A percentile compares a stretch with the other conserved stretches of the same genome.
phyloP scores from a whole-genome alignment of 2,113 vertebrate species.

The Anoplopoma fimbria region DNA sequence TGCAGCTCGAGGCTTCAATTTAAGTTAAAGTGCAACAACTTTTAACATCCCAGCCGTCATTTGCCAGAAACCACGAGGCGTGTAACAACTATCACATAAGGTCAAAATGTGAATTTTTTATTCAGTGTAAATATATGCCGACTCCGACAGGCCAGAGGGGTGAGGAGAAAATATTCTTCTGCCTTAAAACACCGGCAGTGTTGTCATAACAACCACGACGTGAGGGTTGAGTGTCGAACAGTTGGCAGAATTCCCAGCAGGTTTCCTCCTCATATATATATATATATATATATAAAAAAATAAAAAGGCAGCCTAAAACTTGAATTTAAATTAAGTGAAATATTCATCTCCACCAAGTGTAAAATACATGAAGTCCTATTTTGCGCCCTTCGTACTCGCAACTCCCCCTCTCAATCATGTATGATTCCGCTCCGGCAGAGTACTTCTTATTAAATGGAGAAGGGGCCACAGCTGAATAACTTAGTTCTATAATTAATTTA shows the following conservation, averaged over 20 bases:
- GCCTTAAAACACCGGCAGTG: constrained; percentile 5
- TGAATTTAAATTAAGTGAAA: constrained; percentile 61
- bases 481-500: constrained; percentile 43
- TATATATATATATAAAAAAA: too few species aligned
- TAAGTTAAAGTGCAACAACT: background rate
- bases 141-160: background rate
- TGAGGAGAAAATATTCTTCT: background rate
- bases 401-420: constrained; percentile 54
- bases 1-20: background rate
- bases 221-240: constrained; percentile 19
- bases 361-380: constrained; percentile 57
- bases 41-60: background rate
- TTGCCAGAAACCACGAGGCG: background rate
- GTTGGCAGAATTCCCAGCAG: constrained; percentile 43
- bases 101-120: background rate
- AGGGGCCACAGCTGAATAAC: constrained; percentile 44
- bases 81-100: background rate
- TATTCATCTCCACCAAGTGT: constrained; percentile 46
- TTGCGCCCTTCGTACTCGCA: constrained; percentile 11
- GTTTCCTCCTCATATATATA: constrained; percentile 46
- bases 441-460: constrained; percentile 46
- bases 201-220: constrained; percentile 55
- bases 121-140: background rate
- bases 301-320: constrained; percentile 27
- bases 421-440: constrained; percentile 38